A percentile compares a stretch with the other conserved stretches of the same genome.
phyloP scores from a whole-genome alignment of 2,797 vertebrate genomes.

The Florisuga fusca region DNA sequence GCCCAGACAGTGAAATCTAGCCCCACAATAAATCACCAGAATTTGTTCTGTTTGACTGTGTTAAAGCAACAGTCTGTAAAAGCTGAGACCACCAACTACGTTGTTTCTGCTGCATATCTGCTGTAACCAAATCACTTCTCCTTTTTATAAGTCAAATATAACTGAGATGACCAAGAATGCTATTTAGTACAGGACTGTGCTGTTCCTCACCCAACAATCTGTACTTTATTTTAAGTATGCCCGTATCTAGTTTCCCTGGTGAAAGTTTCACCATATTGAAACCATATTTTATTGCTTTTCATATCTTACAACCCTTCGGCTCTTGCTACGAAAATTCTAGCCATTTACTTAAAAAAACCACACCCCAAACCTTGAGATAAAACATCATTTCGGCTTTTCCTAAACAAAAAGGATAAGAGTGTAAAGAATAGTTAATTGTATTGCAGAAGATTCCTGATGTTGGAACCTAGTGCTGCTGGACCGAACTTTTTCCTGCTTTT shows the following conservation, averaged over 20 bases:
- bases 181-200: not conserved
- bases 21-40: conserved; percentile 52
- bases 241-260: conserved; percentile 25
- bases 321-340: not conserved
- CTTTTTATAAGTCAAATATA: conserved; percentile 12
- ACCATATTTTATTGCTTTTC: conserved; percentile 47
- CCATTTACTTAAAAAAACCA: not conserved
- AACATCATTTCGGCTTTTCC: not conserved
- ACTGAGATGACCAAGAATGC: not conserved
- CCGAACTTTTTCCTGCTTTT: not conserved
- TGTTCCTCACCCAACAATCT: conserved; percentile 39
- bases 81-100: conserved; percentile 27
- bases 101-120: conserved; percentile 10
- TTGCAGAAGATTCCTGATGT: not conserved
- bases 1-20: conserved; percentile 47
- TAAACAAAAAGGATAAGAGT: not conserved
- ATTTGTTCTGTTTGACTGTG: conserved; percentile 38
- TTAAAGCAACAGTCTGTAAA: conserved; percentile 45
- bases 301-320: not conserved
- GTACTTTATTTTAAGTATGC: conserved; percentile 26
- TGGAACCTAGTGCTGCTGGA: not conserved
- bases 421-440: not conserved
- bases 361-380: not conserved
- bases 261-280: conserved; percentile 34
- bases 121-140: not conserved